These are phyloP conservation scores for Gallinago undulata DNA, from an alignment of 2,113 vertebrate species.

Conservation along the genomic window DNA sequence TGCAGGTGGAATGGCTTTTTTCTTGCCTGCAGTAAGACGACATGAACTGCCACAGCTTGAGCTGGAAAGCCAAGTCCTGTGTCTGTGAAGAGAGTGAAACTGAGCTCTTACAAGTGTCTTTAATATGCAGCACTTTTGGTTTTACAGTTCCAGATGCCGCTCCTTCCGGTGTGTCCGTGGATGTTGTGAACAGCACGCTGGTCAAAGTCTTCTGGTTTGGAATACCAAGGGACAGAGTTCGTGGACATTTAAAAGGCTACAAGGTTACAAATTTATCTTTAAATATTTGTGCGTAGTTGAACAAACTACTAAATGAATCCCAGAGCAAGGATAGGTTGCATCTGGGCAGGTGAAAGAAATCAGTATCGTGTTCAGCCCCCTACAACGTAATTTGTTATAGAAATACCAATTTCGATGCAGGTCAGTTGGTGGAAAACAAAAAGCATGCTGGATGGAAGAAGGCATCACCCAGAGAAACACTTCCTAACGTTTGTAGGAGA, in stretches of 20 bases:
- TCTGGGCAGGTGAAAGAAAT: not conserved
- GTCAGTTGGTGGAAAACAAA: slow-evolving; percentile 92
- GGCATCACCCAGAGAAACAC: slow-evolving; percentile 81
- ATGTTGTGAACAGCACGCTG: slow-evolving; percentile 86
- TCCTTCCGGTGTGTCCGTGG: slow-evolving; percentile 81
- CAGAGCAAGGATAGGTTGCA: not conserved
- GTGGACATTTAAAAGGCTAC: slow-evolving; percentile 92
- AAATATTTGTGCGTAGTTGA: not conserved
- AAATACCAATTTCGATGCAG: slow-evolving; percentile 68
- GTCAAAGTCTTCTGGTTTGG: slow-evolving; percentile 87
- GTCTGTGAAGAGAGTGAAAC: not conserved
- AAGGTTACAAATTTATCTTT: slow-evolving; percentile 79
- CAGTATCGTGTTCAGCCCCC: rapidly evolving
- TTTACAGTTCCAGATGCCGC: slow-evolving; percentile 88
- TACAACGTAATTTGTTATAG: not conserved
- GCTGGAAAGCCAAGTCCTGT: not conserved
- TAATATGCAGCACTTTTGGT: not conserved
- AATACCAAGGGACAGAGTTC: slow-evolving; percentile 89
- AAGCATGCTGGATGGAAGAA: slow-evolving; percentile 81
- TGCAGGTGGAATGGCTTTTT: slow-evolving; percentile 11
- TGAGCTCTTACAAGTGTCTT: not conserved
- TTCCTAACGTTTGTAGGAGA: slow-evolving; percentile 82
- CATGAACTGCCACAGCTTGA: not conserved
- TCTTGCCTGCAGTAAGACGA: not conserved
- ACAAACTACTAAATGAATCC: not conserved